Evolutionary conservation across 2,797 vertebrate species (phyloP), one percentile per base, ranked within the genome.

Genomic region (Urophycis tenuis): DNA sequence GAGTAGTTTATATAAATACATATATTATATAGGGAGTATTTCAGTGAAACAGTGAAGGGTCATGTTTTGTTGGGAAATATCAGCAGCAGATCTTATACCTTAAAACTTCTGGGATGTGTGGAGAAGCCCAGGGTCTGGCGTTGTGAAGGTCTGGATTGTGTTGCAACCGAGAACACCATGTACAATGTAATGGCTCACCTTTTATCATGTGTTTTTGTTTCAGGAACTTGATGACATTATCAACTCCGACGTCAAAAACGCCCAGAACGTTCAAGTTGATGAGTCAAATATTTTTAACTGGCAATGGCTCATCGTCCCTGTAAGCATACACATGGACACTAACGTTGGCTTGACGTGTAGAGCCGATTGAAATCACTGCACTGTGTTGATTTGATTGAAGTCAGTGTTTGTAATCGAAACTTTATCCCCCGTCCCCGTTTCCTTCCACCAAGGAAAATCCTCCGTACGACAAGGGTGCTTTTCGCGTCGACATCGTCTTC

Each of bases 231-330:
- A 95, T 82, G 96, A 99, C 87, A 95, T 99, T 84, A 95, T 94
- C 88, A 95, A 94, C 84, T 93, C 92, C 94, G 96, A 95, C 84
- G 93, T 94, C 89, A 96, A 95, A 92, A 94, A 94, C 88, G 98
- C 98, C 93, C 93, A 96, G 90, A 96, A 95, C 92, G 96, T 98
- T 92, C 94, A 94, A 90, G 97, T 98, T 89, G 96, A 99, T 85
- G 97, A 99, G 86, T 88, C 96, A 36, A 98, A 99, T 92, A 91
- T 99, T 91, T 93, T 96, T 92, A 95, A 91, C 91, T 99, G 97
- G 97, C 96, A 99, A 93, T 97, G 96, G 75, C 96, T 99, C 87
- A 97, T 99, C 80, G 94, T 99, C 92, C 97, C 97, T 86, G 97
- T 99, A 90, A 96, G 97, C 98, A 92, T 1, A 22, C 12, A 33